phyloP scores from a whole-genome alignment of 2,888 invertebrate species.

The Syrista parreyssii region DNA sequence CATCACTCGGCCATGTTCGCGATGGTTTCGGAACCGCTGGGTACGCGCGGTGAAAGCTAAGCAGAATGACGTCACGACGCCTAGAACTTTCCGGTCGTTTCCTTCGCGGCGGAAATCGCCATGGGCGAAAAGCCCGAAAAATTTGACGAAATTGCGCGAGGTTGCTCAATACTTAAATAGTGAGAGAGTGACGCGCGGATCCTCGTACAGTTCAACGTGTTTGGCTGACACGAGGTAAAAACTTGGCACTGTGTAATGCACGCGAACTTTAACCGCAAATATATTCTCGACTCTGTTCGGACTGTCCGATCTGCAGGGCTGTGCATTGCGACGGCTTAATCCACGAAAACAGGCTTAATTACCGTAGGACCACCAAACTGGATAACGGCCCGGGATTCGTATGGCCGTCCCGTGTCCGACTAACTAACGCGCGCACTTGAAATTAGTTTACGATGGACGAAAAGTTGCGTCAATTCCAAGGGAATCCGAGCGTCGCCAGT shows the following conservation, averaged over 20 bases:
- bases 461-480: constrained; percentile 57
- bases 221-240: too few relatives aligned
- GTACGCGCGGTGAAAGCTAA: neutral
- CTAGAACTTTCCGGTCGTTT: too few relatives aligned
- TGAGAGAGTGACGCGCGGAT: too few relatives aligned
- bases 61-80: too few relatives aligned
- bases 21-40: neutral
- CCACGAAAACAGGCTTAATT: constrained; percentile 61
- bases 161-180: too few relatives aligned
- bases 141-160: too few relatives aligned
- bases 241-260: too few relatives aligned
- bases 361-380: constrained; percentile 48
- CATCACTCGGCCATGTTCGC: neutral
- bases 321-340: constrained; percentile 36
- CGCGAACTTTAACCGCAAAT: too few relatives aligned
- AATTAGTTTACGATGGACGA: constrained; percentile 60
- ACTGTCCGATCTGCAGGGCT: neutral
- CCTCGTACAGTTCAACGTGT: too few relatives aligned
- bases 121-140: too few relatives aligned
- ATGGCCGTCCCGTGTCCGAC: constrained; percentile 58
- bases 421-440: constrained; percentile 56
- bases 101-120: too few relatives aligned
- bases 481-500: constrained; percentile 21
- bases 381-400: constrained; percentile 52
- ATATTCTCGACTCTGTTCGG: too few relatives aligned